Conservation (phyloP, 2,797 vertebrate species). For the Siniperca undulata region DNA sequence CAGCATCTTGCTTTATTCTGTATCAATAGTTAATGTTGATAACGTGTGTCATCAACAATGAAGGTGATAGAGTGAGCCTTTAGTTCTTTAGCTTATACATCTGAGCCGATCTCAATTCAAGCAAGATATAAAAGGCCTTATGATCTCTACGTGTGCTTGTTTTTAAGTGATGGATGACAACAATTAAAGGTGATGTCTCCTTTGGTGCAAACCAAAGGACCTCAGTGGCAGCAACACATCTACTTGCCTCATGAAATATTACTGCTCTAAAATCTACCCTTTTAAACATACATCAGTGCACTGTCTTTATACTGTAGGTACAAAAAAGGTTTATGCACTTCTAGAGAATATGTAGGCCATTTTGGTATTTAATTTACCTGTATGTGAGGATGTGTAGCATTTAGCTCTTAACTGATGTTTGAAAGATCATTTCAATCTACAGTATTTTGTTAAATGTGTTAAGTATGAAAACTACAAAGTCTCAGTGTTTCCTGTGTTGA, state of each 20-base stretch:
- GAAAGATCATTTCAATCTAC: conserved; percentile 22
- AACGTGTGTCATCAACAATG: conserved; percentile 42
- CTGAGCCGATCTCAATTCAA: conserved; percentile 32
- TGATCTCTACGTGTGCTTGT: conserved; percentile 70
- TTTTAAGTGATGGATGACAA: conserved; percentile 78
- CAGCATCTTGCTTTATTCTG: conserved; percentile 1
- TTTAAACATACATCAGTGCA: conserved; percentile 70
- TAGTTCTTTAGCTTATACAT: conserved; percentile 31
- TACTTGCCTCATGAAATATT: conserved; percentile 78
- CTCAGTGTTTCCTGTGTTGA: conserved; percentile 12
- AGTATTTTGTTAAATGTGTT: conserved; percentile 29
- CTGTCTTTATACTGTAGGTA: conserved; percentile 30
- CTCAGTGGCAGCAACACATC: conserved; percentile 65
- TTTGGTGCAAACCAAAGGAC: conserved; percentile 71
- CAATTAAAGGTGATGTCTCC: conserved; percentile 81
- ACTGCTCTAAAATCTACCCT: conserved; percentile 69
- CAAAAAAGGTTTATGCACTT: conserved; percentile 24
- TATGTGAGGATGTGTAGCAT: neutral
- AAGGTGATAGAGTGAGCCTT: conserved; percentile 11
- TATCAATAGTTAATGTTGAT: conserved; percentile 56
- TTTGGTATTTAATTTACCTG: conserved; percentile 12
- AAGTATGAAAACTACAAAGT: neutral
- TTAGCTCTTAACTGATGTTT: conserved; percentile 10
- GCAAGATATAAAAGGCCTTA: conserved; percentile 60
- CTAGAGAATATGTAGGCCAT: conserved; percentile 25